Evolutionary conservation across 2,888 invertebrate genomes (phyloP), one percentile per base, ranked within the genome.

Genomic region (Dasysyrphus tricinctus): DNA sequence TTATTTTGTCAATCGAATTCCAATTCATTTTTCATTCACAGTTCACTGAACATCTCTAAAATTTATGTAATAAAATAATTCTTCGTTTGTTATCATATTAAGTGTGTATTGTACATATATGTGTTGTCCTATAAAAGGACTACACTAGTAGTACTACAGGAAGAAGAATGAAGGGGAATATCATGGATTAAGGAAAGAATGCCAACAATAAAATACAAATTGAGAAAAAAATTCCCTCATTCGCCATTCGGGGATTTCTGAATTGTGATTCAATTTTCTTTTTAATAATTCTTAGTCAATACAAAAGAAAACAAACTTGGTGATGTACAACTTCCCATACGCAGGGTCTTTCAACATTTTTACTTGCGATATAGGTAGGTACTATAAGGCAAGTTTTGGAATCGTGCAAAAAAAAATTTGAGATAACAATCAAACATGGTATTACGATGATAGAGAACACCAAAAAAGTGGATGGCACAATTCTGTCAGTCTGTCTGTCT

Each of bases 1-100:
- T 89, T 90, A 90, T 90, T 90, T 90, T 90, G 90, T 91, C 91
- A 91, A 89, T 91, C 90, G 91, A 90, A 88, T 89, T 90, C 89
- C 91, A 91, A 91, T 91, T 91, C 91, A 91, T 92, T 91, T 91
- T 90, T 92, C 91, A 91, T 91, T 91, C 89, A 90, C 90, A 90
- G 90, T 89, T 90, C 90, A 90, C 88, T 90, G 90, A 88, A 82
- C 89, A 88, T 88, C 88, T 88, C 88, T 88, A 87, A 88, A 87
- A 88, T 87, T 72, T 88, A 80, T 79, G 88, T 88, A 89, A 89
- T 89, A 89, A 89, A 89, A 89, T 89, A 88, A 89, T 88, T 80
- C 82, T 82, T 82, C 79, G 86, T 82, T 78, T 86, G 86, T 86
- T 86, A 82, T 82, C 82, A 82, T 61, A 61, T 61, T 67, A 67